Percentiles rank a stretch among this genome's conserved stretches.
Conservation (phyloP, 1,140 invertebrate genomes). For the Drosophila willistoni region DNA sequence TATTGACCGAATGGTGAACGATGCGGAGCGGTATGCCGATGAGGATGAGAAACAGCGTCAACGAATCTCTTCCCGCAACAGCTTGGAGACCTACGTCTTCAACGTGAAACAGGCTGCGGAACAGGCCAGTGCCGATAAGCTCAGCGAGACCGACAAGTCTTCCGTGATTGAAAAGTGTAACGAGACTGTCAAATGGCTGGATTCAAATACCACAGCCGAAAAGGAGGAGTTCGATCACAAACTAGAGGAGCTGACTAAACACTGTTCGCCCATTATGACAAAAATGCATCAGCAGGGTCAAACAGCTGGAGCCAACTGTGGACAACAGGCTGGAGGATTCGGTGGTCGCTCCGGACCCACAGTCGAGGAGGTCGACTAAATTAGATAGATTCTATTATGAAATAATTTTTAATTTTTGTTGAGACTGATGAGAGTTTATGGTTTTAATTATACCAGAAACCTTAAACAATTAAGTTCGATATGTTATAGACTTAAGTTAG, state of each 20-base stretch:
- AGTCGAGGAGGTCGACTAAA: slow-evolving; percentile 68
- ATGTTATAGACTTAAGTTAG: slow-evolving; percentile 30
- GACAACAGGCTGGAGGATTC: slow-evolving; percentile 73
- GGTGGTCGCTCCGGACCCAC: slow-evolving; percentile 60
- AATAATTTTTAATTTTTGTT: neutral
- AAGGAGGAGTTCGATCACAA: slow-evolving; percentile 87
- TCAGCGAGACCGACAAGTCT: slow-evolving; percentile 86
- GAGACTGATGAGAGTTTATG: slow-evolving; percentile 10
- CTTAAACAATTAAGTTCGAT: neutral
- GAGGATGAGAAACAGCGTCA: slow-evolving; percentile 88
- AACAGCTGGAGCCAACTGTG: slow-evolving; percentile 22
- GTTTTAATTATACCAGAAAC: neutral
- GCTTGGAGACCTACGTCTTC: slow-evolving; percentile 89
- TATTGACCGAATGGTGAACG: slow-evolving; percentile 86
- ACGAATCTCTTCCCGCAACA: slow-evolving; percentile 85
- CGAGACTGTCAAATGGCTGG: slow-evolving; percentile 86
- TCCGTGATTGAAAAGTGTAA: slow-evolving; percentile 84
- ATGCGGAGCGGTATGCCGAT: slow-evolving; percentile 79
- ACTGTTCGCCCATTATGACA: slow-evolving; percentile 85
- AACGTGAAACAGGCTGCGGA: slow-evolving; percentile 86
- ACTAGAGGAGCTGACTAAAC: slow-evolving; percentile 84
- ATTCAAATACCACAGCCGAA: slow-evolving; percentile 86
- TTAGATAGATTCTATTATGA: no score
- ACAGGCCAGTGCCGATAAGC: slow-evolving; percentile 84
- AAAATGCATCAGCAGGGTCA: slow-evolving; percentile 83